Percentiles rank a stretch among this genome's conserved stretches.
These are phyloP conservation scores for Eunapius fragilis DNA, from an alignment of 37 sponge, comb jelly and placozoan species.

Conservation along the genomic window DNA sequence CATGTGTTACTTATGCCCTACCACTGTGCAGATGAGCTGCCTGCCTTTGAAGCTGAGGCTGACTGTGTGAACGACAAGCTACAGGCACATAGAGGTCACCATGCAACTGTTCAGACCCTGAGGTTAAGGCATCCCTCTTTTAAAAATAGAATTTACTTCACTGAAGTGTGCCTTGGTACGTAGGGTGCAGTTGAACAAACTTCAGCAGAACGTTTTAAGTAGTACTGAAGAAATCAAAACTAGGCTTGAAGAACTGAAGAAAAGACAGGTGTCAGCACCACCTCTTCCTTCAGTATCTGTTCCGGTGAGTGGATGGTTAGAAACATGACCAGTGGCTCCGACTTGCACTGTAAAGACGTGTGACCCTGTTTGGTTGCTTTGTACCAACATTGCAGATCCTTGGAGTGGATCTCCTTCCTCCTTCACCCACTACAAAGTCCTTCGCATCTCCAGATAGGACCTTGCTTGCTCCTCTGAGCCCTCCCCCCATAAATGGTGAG, in stretches of 20 bases:
- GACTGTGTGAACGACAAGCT: background rate
- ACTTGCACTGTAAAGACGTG: background rate
- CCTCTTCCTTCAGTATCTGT: background rate
- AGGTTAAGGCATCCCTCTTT: slow-evolving; percentile 5
- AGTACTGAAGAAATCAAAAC: background rate
- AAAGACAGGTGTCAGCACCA: background rate
- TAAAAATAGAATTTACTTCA: too few relatives aligned
- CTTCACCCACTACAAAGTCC: slow-evolving; percentile 34
- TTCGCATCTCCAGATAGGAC: background rate
- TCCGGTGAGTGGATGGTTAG: too few relatives aligned
- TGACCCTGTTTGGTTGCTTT: too few relatives aligned
- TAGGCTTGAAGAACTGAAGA: background rate
- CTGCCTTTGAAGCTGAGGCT: slow-evolving; percentile 29
- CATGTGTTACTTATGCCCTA: too few relatives aligned
- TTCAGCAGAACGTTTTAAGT: slow-evolving; percentile 3
- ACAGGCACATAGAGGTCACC: slow-evolving; percentile 30
- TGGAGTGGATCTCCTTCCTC: slow-evolving; percentile 44
- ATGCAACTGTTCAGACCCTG: slow-evolving; percentile 18
- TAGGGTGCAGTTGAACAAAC: slow-evolving; percentile 15
- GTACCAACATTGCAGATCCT: slow-evolving; percentile 10
- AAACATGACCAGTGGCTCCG: too few relatives aligned
- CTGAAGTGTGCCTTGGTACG: background rate
- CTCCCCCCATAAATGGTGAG: background rate
- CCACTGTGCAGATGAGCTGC: slow-evolving; percentile 1
- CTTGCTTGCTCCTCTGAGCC: background rate